A percentile compares a stretch with the other conserved stretches of the same genome.
Conservation (phyloP, 2,113 vertebrate genomes). For the Apus apus region DNA sequence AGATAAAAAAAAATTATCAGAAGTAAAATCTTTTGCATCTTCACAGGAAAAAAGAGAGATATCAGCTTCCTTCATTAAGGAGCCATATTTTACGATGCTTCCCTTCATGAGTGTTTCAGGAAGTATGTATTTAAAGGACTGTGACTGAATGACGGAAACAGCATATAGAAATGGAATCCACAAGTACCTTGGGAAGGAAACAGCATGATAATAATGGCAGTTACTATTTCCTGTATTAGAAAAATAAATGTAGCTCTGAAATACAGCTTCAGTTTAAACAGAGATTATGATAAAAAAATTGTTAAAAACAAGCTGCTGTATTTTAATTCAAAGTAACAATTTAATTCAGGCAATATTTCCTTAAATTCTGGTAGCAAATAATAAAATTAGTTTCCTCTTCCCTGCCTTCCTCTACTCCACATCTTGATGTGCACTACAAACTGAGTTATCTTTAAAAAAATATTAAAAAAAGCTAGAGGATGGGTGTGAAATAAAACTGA, state of each 20-base stretch:
- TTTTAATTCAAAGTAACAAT: not conserved
- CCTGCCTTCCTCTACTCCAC: not conserved
- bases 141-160: conserved; percentile 41
- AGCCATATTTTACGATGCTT: conserved; percentile 9
- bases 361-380: conserved; percentile 12
- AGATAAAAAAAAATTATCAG: not conserved
- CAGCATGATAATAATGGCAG: conserved; percentile 61
- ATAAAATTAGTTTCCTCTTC: not conserved
- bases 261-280: conserved; percentile 16
- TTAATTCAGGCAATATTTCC: not conserved
- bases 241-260: conserved; percentile 61
- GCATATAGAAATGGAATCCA: conserved; percentile 21
- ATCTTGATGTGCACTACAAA: not conserved
- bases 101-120: conserved; percentile 56
- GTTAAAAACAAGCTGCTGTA: conserved; percentile 19
- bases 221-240: conserved; percentile 71
- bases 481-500: not conserved
- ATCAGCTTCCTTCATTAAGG: not conserved
- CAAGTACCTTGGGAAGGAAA: conserved; percentile 67
- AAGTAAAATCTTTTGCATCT: not conserved
- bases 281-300: conserved; percentile 42
- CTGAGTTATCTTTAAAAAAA: not conserved
- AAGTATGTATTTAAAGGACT: conserved; percentile 46
- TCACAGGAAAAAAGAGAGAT: not conserved
- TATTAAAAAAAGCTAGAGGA: not conserved